Conservation (phyloP, 2,888 invertebrate genomes). For the Orthonevra nobilis region DNA sequence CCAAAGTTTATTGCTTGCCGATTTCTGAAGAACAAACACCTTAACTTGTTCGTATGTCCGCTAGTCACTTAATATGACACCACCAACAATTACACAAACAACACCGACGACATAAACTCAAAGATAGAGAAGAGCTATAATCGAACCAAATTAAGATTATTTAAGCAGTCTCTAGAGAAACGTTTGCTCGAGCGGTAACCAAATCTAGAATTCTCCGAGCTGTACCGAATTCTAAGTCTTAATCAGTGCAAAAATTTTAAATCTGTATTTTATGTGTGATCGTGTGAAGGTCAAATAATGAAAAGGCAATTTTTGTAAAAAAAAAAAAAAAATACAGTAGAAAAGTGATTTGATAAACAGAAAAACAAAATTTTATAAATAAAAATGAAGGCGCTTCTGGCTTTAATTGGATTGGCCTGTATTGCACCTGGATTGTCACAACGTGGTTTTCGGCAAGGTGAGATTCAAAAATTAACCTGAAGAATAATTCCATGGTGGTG, state of each 20-base stretch:
- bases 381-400: conserved; percentile 29
- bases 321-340: neutral
- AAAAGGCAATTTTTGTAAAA: too few species aligned
- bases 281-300: conserved; percentile 34
- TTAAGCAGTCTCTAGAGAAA: conserved; percentile 58
- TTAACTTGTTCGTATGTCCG: conserved; percentile 25
- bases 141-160: conserved; percentile 52
- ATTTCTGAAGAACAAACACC: conserved; percentile 40
- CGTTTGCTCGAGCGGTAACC: conserved; percentile 55
- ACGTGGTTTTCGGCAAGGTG: conserved; percentile 49
- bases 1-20: conserved; percentile 29
- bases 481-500: too few species aligned
- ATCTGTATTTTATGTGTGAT: neutral
- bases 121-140: conserved; percentile 61
- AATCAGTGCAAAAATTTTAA: conserved; percentile 1
- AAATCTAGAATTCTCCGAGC: conserved; percentile 12
- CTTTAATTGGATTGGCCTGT: conserved; percentile 43
- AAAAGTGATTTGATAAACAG: neutral
- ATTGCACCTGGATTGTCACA: conserved; percentile 55
- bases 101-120: conserved; percentile 6
- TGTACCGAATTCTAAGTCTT: neutral
- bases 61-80: conserved; percentile 6
- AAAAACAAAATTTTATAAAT: neutral
- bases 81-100: conserved; percentile 13
- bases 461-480: too few species aligned